These are phyloP conservation scores for Diogma glabrata DNA, from an alignment of 2,888 invertebrate genomes.

Conservation along the genomic window DNA sequence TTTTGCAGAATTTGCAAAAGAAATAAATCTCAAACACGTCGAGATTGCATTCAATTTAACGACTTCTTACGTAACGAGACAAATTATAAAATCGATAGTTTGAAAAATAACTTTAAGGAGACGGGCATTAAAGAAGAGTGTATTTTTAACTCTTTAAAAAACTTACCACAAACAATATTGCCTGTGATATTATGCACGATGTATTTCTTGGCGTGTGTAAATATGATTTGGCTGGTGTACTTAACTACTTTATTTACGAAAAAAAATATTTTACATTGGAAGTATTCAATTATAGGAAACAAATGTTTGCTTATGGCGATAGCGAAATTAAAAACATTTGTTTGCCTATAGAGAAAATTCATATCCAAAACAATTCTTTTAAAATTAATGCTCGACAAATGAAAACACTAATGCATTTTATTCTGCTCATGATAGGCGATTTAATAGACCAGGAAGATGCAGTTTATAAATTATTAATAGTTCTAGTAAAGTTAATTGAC, in stretches of 20 bases:
- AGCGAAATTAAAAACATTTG: background rate
- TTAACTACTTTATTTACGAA: background rate
- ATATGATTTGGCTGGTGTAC: no score
- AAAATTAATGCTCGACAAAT: no score
- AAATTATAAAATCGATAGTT: background rate
- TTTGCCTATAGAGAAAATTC: background rate
- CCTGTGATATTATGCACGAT: background rate
- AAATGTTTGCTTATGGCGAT: background rate
- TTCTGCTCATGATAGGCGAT: conserved; percentile 15
- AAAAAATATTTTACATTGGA: background rate
- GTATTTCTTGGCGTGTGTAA: background rate
- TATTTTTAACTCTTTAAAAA: background rate
- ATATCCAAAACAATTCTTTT: no score
- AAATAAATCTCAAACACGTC: background rate
- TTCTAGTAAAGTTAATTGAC: conserved; percentile 14
- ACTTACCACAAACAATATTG: background rate
- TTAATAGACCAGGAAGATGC: conserved; percentile 11
- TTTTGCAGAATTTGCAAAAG: background rate
- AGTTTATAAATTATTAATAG: conserved; percentile 1
- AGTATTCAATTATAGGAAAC: background rate
- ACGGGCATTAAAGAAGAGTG: conserved; percentile 1
- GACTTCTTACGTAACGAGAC: background rate
- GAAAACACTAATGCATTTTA: conserved; percentile 13
- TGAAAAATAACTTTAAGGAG: background rate
- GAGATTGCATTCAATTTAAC: conserved; percentile 2